Conservation (phyloP, 2,888 invertebrate species). For the Eremobia ochroleuca region DNA sequence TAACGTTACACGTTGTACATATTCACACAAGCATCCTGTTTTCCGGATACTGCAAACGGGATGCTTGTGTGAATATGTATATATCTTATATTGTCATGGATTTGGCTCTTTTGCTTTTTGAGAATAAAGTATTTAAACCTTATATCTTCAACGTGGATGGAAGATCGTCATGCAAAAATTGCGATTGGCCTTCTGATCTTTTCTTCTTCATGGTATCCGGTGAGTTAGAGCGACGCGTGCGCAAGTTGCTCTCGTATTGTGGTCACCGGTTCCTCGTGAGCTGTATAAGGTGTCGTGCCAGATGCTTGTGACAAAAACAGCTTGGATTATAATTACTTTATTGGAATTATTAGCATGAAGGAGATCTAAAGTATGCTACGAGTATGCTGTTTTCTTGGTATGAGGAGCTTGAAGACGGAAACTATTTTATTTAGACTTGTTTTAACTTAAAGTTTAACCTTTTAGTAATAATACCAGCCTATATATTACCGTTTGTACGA, state of each 20-base stretch:
- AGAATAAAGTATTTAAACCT: too few species aligned
- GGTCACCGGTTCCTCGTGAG: conserved; percentile 45
- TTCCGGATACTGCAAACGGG: too few species aligned
- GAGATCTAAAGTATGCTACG: neutral
- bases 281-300: conserved; percentile 44
- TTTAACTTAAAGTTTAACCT: neutral
- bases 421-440: neutral
- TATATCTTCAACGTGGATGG: neutral
- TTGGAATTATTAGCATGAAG: conserved; percentile 49
- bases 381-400: conserved; percentile 9
- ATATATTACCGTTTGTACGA: too few species aligned
- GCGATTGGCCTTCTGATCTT: conserved; percentile 18
- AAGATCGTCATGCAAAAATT: neutral
- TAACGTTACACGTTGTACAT: too few species aligned
- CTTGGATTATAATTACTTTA: conserved; percentile 51
- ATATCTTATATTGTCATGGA: too few species aligned
- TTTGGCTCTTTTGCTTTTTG: too few species aligned
- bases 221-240: conserved; percentile 44
- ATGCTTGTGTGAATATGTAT: too few species aligned
- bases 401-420: neutral
- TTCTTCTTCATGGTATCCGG: neutral
- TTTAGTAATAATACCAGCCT: neutral
- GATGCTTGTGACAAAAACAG: conserved; percentile 54
- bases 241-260: conserved; percentile 45
- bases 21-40: too few species aligned